phyloP scores from a whole-genome alignment of 2,888 invertebrate genomes.

The Microctonus aethiopoides region DNA sequence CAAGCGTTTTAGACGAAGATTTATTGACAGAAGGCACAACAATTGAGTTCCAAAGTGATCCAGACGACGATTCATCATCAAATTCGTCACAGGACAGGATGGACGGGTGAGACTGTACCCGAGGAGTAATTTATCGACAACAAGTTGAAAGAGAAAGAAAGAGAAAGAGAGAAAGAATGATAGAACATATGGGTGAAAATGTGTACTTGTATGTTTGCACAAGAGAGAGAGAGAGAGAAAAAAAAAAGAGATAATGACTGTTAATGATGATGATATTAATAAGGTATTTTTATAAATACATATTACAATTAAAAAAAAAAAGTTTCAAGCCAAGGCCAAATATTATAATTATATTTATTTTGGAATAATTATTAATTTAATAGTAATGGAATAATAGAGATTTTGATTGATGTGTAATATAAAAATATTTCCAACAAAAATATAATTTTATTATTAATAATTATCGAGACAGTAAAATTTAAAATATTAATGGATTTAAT shows the following conservation, averaged over 20 bases:
- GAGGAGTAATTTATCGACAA: slow-evolving; percentile 48
- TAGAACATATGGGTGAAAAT: not conserved
- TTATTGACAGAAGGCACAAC: slow-evolving; percentile 13
- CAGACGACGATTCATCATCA: slow-evolving; percentile 19
- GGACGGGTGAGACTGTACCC: slow-evolving; percentile 60
- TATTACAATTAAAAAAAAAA: not conserved
- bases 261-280: no score
- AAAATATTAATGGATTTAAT: no score
- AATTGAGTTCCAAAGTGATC: slow-evolving; percentile 5
- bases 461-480: not conserved
- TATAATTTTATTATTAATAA: not conserved
- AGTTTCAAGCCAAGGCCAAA: no score
- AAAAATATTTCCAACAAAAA: no score
- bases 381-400: no score
- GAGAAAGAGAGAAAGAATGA: not conserved
- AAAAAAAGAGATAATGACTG: not conserved
- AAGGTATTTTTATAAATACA: not conserved
- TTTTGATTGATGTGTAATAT: no score
- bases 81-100: slow-evolving; percentile 50
- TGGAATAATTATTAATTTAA: no score
- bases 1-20: not conserved
- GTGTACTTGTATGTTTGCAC: not conserved
- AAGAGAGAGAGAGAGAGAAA: slow-evolving; percentile 5
- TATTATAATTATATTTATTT: no score
- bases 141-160: slow-evolving; percentile 27